Evolutionary conservation across 2,888 invertebrate genomes (phyloP).

Genomic region (Siphlonurus alternatus): DNA sequence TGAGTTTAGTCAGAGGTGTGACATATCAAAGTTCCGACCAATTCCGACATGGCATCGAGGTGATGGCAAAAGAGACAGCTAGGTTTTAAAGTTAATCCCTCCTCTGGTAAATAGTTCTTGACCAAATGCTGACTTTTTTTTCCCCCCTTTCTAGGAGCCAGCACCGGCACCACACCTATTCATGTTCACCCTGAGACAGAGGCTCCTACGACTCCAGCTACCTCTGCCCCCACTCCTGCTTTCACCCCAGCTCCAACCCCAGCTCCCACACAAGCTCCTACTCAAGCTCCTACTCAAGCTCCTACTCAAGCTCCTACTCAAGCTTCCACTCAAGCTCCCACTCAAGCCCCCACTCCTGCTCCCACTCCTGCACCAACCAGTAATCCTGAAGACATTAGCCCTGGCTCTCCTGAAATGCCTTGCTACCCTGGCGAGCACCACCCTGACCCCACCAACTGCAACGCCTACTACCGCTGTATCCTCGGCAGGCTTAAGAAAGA

Average conservation of each 20-base stretch:
- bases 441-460: slow-evolving; percentile 50
- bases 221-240: slow-evolving; percentile 8
- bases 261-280: slow-evolving; percentile 11
- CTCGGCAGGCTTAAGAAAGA: slow-evolving; percentile 52
- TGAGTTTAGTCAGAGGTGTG: too few relatives aligned
- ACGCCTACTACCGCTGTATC: slow-evolving; percentile 58
- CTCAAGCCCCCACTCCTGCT: slow-evolving; percentile 10
- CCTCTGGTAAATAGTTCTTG: too few relatives aligned
- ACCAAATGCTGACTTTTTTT: too few relatives aligned
- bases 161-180: slow-evolving; percentile 11
- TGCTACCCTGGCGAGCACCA: slow-evolving; percentile 32
- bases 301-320: slow-evolving; percentile 15
- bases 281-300: slow-evolving; percentile 12
- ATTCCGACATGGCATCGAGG: too few relatives aligned
- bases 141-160: too few relatives aligned
- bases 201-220: slow-evolving; percentile 10
- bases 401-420: slow-evolving; percentile 22
- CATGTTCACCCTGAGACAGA: too few relatives aligned
- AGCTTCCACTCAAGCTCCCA: slow-evolving; percentile 10
- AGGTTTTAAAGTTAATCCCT: too few relatives aligned
- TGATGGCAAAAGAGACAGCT: too few relatives aligned
- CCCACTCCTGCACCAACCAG: neutral
- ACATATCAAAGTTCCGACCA: too few relatives aligned
- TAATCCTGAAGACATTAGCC: too few relatives aligned
- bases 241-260: slow-evolving; percentile 6